Evolutionary conservation across 2,888 invertebrate species (phyloP).

Genomic region (Nebria brevicollis): DNA sequence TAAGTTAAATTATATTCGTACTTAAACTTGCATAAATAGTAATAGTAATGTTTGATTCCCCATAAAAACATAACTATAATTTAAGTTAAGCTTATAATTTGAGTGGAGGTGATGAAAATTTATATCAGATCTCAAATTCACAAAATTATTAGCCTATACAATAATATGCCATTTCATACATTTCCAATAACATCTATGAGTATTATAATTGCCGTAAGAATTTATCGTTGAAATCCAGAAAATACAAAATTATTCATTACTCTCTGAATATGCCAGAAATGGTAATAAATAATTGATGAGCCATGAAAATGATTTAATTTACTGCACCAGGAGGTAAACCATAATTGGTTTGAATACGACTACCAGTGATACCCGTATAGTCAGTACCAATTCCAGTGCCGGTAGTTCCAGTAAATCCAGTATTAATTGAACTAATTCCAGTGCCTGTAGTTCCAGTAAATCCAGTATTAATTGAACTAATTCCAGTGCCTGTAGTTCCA

Average conservation of each 20-base stretch:
- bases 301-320: neutral
- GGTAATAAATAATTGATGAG: neutral
- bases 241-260: neutral
- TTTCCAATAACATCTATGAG: neutral
- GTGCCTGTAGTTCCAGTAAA: conserved; percentile 8
- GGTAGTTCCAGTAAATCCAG: neutral
- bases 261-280: neutral
- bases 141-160: too few relatives aligned
- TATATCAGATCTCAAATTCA: too few relatives aligned
- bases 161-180: neutral
- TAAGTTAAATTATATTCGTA: too few relatives aligned
- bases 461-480: conserved; percentile 11
- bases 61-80: too few relatives aligned
- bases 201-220: neutral
- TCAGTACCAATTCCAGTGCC: conserved; percentile 18
- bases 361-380: conserved; percentile 16
- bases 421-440: neutral
- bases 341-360: conserved; percentile 33
- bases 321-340: conserved; percentile 49
- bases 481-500: conserved; percentile 5
- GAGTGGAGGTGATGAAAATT: too few relatives aligned
- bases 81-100: too few relatives aligned
- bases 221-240: neutral
- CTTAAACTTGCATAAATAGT: too few relatives aligned
- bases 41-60: too few relatives aligned